Base-by-base conservation (phyloP, 2,888 invertebrate species). In the Pecten maximus region DNA sequence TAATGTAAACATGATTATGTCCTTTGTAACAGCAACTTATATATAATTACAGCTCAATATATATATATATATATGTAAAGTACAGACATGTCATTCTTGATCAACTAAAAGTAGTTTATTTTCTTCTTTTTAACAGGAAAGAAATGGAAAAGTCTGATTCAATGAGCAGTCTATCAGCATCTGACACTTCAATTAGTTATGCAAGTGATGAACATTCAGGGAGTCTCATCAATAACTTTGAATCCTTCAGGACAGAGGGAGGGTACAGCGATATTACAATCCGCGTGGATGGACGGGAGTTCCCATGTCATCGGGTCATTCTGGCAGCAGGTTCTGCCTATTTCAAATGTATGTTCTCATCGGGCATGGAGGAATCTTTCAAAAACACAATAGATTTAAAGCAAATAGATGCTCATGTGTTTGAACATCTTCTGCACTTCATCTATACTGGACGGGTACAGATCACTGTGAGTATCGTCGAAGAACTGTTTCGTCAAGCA, bases 361-460 rank as follows among this genome's bases (percentile, higher is more conserved):
- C 95, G 0, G 95, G 95, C n/a, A 96, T 96, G 96, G 95, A 95
- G 88, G 96, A 96, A 90, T 95, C 95, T 89, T 93, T 94, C 40
- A 95, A 95, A 89, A 94, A 94, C 87, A 92, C 93, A 0, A 94
- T 96, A 50, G 94, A 94, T 40, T 93, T 96, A 74, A 94, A 95
- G 88, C 95, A 95, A 91, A 93, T 96, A 12, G 95, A 95, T 86
- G 92, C 94, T 23, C 89, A 92, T 0, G 95, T 95, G 40, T 96
- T 96, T 92, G 95, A 94, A 87, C 94, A 94, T 74, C 94, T 95
- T 15, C 90, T 96, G 1, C 94, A 94, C 89, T 96, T 95, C 90
- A 95, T 95, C 48, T 95, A 95, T 92, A 96, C 95, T 0, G 95
- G 95, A 35, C 93, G 94, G 60, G 95, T 95, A 16, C 93, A 93